Percentiles rank a stretch among this genome's conserved stretches.
Evolutionary conservation across 2,888 invertebrate species (phyloP).

Genomic region (Phragmatobia fuliginosa): DNA sequence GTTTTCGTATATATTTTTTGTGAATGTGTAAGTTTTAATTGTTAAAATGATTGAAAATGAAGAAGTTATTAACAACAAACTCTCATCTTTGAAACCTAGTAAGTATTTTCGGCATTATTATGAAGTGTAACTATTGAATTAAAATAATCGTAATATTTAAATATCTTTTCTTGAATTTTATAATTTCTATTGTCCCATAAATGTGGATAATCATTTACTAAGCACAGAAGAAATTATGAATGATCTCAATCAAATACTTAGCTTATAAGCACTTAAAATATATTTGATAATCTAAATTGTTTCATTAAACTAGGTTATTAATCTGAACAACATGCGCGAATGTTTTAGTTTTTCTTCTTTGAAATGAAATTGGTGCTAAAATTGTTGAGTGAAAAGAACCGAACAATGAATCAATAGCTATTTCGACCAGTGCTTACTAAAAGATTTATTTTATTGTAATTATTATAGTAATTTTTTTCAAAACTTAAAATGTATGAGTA

Average conservation of each 20-base stretch:
- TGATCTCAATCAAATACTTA: not conserved
- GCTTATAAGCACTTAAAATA: too few species aligned
- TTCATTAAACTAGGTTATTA: not conserved
- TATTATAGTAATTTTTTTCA: too few species aligned
- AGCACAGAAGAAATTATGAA: not conserved
- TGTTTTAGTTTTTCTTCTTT: not conserved
- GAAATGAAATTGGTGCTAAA: not conserved
- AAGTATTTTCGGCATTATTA: not conserved
- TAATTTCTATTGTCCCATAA: too few species aligned
- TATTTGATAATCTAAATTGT: not conserved
- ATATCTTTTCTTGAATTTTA: too few species aligned
- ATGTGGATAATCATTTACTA: too few species aligned
- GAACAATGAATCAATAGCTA: not conserved
- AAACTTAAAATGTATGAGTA: too few species aligned
- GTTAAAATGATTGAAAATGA: not conserved
- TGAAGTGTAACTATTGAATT: too few species aligned
- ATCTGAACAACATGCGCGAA: not conserved
- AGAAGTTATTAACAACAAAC: not conserved
- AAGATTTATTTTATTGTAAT: too few species aligned
- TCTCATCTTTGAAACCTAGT: not conserved
- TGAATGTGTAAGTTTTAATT: not conserved
- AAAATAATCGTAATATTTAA: too few species aligned
- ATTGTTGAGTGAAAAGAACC: not conserved
- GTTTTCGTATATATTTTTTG: not conserved
- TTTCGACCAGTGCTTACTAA: too few species aligned